A percentile compares a stretch with the other conserved stretches of the same genome.
These are phyloP conservation scores for Operophtera brumata DNA, from an alignment of 2,888 invertebrate genomes.

Conservation along the genomic window DNA sequence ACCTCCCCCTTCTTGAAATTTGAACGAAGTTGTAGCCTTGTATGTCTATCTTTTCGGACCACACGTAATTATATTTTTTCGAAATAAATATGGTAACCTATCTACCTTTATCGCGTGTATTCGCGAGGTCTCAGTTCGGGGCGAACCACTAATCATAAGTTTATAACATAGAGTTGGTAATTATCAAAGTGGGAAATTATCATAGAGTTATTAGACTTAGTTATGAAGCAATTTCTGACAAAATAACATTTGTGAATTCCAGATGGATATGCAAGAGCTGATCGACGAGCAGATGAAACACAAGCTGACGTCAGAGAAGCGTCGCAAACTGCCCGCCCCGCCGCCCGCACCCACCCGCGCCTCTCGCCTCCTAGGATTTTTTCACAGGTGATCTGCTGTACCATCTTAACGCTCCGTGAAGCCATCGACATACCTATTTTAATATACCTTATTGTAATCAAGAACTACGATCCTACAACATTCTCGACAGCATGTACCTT, in stretches of 20 bases:
- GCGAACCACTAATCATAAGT: no score
- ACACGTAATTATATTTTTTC: no score
- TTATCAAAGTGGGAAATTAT: no score
- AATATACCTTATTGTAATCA: slow-evolving; percentile 53
- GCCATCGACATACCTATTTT: slow-evolving; percentile 53
- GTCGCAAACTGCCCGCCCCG: slow-evolving; percentile 67
- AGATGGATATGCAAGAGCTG: slow-evolving; percentile 97
- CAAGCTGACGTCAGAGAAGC: slow-evolving; percentile 86
- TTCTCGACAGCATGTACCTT: slow-evolving; percentile 53
- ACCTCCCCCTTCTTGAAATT: no score
- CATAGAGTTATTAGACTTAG: no score
- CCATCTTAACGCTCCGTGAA: slow-evolving; percentile 52
- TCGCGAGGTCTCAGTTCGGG: no score
- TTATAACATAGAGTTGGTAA: no score
- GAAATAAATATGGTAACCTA: no score
- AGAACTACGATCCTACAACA: slow-evolving; percentile 49
- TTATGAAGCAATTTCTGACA: not conserved
- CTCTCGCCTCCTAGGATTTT: slow-evolving; percentile 72
- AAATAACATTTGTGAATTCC: slow-evolving; percentile 42
- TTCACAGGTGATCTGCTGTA: slow-evolving; percentile 77
- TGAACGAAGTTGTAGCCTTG: no score
- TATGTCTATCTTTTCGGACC: no score
- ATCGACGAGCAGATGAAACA: slow-evolving; percentile 94
- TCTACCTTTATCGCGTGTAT: no score
- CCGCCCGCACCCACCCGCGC: slow-evolving; percentile 63